These are phyloP conservation scores for Callocephalon fimbriatum DNA, from an alignment of 2,113 vertebrate species.

Conservation along the genomic window DNA sequence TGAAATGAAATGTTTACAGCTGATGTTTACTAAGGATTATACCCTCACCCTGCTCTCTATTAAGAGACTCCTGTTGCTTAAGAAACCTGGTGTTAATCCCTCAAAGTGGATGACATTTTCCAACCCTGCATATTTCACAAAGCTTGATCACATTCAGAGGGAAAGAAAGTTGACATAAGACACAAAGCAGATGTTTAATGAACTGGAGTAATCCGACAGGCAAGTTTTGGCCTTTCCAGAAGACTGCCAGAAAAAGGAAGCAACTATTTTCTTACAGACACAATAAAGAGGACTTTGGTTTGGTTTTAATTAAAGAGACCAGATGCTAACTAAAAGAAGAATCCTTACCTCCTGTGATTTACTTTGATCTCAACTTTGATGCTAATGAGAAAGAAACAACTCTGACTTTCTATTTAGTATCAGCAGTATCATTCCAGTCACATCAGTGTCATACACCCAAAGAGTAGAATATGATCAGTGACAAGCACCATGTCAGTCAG, in stretches of 20 bases:
- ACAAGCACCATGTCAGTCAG: not conserved
- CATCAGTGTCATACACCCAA: not conserved
- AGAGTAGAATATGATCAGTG: not conserved
- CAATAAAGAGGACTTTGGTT: constrained; percentile 4
- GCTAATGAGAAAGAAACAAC: not conserved
- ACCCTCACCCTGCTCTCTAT: constrained; percentile 14
- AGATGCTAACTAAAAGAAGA: not conserved
- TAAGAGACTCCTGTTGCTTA: constrained; percentile 5
- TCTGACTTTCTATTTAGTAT: not conserved
- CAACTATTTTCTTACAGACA: constrained; percentile 42
- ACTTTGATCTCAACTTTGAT: constrained; percentile 32
- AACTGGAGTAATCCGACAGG: constrained; percentile 27
- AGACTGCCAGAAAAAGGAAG: constrained; percentile 2
- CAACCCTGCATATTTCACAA: constrained; percentile 4
- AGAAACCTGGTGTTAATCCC: constrained; percentile 32
- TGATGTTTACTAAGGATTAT: not conserved
- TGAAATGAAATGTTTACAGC: constrained; percentile 11
- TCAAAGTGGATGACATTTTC: constrained; percentile 23
- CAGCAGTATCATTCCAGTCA: not conserved
- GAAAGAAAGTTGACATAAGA: constrained; percentile 34
- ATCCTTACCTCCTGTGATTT: not conserved
- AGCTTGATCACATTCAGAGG: constrained; percentile 8
- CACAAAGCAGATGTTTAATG: constrained; percentile 54
- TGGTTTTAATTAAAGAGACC: constrained; percentile 43
- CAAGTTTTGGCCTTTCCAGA: constrained; percentile 1